Evolutionary conservation across 2,797 vertebrate genomes (phyloP).

Genomic region (Odontamblyopus lacepedii): DNA sequence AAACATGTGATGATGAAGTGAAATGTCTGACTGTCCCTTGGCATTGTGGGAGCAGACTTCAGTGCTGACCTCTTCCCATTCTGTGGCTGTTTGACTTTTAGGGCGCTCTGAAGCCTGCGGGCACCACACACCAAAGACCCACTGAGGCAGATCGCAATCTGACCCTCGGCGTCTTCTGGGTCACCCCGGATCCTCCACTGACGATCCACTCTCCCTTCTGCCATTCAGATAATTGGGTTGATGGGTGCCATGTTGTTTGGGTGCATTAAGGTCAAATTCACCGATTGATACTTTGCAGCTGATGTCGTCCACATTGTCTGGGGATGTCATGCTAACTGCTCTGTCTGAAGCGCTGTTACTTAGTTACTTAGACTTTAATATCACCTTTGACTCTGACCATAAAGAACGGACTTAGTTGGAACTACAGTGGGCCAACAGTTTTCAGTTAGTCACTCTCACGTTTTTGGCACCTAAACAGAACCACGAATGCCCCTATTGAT

Average conservation of each 20-base stretch:
- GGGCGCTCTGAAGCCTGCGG: constrained; percentile 21
- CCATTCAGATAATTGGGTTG: constrained; percentile 58
- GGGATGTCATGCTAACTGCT: too few species aligned
- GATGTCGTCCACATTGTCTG: too few species aligned
- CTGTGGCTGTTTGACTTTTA: constrained; percentile 12
- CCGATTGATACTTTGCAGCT: not conserved
- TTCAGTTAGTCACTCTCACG: too few species aligned
- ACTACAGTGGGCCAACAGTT: too few species aligned
- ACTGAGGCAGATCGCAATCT: constrained; percentile 27
- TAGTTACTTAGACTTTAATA: too few species aligned
- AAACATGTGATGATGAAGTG: not conserved
- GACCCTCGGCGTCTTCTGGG: constrained; percentile 27
- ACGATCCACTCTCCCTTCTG: constrained; percentile 9
- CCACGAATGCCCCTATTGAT: too few species aligned
- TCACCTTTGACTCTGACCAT: too few species aligned
- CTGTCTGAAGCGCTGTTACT: too few species aligned
- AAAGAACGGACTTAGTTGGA: too few species aligned
- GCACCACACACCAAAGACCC: constrained; percentile 34
- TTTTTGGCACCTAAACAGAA: too few species aligned
- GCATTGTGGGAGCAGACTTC: not conserved
- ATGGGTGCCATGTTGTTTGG: constrained; percentile 56
- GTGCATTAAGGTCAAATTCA: constrained; percentile 49
- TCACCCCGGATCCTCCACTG: constrained; percentile 32
- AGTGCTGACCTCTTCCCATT: not conserved
- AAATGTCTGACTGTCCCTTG: constrained; percentile 5